Percentiles rank a stretch among this genome's conserved stretches.
Evolutionary conservation across 53 echinoderm and acorn worm genomes (phyloP).

Genomic region (Arbacia lixula): DNA sequence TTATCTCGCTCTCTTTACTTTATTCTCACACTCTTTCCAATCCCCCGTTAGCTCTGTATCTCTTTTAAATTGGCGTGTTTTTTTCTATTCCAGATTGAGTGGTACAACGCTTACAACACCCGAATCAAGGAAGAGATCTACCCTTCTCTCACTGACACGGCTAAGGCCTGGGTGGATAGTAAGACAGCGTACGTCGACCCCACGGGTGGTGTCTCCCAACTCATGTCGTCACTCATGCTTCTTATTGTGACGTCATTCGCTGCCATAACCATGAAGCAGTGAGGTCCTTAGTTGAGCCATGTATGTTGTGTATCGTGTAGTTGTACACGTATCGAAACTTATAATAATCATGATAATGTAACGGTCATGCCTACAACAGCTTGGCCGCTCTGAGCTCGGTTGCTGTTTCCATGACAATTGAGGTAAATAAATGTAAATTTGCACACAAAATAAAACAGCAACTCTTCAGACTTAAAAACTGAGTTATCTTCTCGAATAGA

Average conservation of each 20-base stretch:
- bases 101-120: conserved; percentile 81
- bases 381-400: no score
- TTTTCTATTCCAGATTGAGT: conserved; percentile 66
- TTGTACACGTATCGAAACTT: no score
- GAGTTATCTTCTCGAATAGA: no score
- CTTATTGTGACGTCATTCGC: conserved; percentile 18
- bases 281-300: no score
- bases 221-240: neutral
- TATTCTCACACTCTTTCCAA: neutral
- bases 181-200: conserved; percentile 65
- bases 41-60: neutral
- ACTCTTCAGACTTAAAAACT: no score
- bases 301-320: no score
- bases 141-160: conserved; percentile 40
- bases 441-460: no score
- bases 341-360: no score
- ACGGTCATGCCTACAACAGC: no score
- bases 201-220: neutral
- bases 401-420: no score
- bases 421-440: no score
- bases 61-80: neutral
- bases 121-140: conserved; percentile 64
- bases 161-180: conserved; percentile 71
- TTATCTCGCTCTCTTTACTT: neutral
- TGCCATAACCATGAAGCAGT: neutral